These are phyloP conservation scores for Sinocyclocheilus anshuiensis DNA, from an alignment of 2,113 vertebrate species.

Conservation along the genomic window DNA sequence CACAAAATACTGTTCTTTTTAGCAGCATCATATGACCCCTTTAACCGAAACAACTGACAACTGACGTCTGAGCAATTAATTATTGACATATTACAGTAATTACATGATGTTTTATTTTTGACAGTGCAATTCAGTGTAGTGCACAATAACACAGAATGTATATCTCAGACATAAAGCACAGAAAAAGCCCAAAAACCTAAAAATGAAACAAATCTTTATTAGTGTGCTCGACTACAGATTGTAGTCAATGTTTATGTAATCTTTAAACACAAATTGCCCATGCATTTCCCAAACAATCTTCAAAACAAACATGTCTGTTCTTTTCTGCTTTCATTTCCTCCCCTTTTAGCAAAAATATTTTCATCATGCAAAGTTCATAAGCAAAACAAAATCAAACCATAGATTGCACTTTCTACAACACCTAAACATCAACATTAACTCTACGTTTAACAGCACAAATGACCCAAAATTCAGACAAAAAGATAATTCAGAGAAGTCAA, in stretches of 20 bases:
- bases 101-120: not conserved
- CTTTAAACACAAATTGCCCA: not conserved
- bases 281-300: slow-evolving; percentile 6
- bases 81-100: slow-evolving; percentile 3
- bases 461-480: not conserved
- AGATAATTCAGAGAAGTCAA: not conserved
- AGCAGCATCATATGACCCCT: too few species aligned
- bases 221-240: not conserved
- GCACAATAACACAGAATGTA: not conserved
- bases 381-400: slow-evolving; percentile 11
- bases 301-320: slow-evolving; percentile 24
- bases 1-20: too few species aligned
- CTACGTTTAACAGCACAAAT: not conserved
- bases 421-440: not conserved
- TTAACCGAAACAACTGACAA: not conserved
- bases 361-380: not conserved
- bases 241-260: slow-evolving; percentile 1
- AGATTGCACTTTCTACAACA: not conserved
- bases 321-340: slow-evolving; percentile 3
- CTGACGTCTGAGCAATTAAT: not conserved
- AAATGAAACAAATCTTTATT: not conserved
- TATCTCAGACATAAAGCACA: not conserved
- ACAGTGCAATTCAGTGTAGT: not conserved
- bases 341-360: not conserved
- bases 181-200: not conserved